Evolutionary conservation across 2,888 invertebrate genomes (phyloP), one percentile per base, ranked within the genome.

Genomic region (Dendrolimus pini): DNA sequence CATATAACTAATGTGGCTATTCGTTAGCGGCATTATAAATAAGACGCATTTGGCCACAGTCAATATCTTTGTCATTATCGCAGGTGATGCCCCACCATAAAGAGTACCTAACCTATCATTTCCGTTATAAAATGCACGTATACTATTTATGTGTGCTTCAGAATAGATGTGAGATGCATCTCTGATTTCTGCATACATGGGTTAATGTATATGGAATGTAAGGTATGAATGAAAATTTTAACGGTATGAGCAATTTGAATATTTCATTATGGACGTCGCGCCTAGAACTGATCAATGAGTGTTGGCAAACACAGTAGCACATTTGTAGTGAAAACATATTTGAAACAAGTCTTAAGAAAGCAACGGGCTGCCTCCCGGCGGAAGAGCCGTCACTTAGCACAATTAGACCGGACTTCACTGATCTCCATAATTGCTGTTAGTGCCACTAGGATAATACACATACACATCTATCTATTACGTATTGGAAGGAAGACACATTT

Each of bases 321-420:
- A 54, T 57, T 54, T 55, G 55, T 55, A 30, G 52, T 52, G 41
- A 55, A 58, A 55, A 30, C 54, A 30, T 13, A 52, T 56, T 53
- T 56, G 59, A 59, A 59, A 56, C 59, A 56, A 59, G 59, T 56
- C 54, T 54, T 12, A 67, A 65, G 67, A 67, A 68, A 68, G 68
- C 59, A 65, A 41, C 55, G 59, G 58, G 12, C 47, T 47, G 47
- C 47, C 58, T 55, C 58, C 57, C 68, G 69, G 66, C 77, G 78
- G 78, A 80, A 77, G 73, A 66, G 63, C 63, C 65, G 61, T 68
- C 76, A 80, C 74, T 80, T 78, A 79, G 70, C 69, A 70, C 77
- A 81, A 79, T 80, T 76, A 74, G 61, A 64, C 60, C 63, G 67
- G 65, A 65, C 62, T 67, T 65, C 62, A 53, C 42, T 57, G 56